These are phyloP conservation scores for Epizoanthus illoricatus DNA, from an alignment of 92 coral and sea anemone species.

Conservation along the genomic window DNA sequence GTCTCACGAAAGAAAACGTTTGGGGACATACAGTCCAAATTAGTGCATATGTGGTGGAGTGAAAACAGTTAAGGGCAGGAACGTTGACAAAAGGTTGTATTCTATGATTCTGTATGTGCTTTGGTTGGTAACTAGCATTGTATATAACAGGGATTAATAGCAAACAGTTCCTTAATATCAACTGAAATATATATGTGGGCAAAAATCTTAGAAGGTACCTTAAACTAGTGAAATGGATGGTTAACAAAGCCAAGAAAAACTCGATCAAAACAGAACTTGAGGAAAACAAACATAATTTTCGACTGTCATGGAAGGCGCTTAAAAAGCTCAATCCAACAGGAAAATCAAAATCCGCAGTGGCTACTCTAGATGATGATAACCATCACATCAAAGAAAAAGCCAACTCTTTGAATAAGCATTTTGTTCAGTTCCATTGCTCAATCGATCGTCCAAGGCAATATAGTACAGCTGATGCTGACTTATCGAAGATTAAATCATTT, in stretches of 20 bases:
- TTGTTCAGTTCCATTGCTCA: constrained; percentile 10
- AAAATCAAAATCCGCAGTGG: not conserved
- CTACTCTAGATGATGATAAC: not conserved
- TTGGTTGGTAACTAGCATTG: no score
- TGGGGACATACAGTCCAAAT: no score
- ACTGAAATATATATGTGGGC: no score
- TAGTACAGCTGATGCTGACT: not conserved
- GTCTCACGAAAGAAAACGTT: no score
- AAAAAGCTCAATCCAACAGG: constrained; percentile 15
- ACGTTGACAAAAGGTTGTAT: no score
- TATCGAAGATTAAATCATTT: not conserved
- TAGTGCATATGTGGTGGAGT: no score
- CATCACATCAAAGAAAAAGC: not conserved
- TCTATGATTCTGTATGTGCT: no score
- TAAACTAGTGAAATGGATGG: no score
- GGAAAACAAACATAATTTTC: not conserved
- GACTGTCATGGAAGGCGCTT: constrained; percentile 23
- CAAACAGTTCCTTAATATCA: no score
- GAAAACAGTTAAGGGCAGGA: no score
- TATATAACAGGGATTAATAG: no score
- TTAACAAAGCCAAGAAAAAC: not conserved
- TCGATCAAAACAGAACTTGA: not conserved
- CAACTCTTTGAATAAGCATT: constrained; percentile 12
- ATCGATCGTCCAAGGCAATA: constrained; percentile 2
- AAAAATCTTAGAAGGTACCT: no score